These are phyloP conservation scores for Coecobrya sp. DNA, from an alignment of 2,888 invertebrate species.

Conservation along the genomic window DNA sequence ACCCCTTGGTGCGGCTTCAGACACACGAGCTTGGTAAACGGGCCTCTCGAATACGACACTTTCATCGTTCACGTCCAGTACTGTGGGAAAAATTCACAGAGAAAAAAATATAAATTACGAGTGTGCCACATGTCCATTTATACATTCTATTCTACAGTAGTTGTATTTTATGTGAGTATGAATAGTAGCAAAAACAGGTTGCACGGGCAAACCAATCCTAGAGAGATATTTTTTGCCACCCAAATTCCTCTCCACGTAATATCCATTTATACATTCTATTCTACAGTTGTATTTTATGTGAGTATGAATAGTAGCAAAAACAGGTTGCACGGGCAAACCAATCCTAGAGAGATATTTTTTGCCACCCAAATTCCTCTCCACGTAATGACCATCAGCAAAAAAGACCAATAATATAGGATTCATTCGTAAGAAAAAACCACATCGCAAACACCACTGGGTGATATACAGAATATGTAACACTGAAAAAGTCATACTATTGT, in stretches of 20 bases:
- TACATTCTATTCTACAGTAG: not conserved
- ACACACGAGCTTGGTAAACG: slow-evolving; percentile 93
- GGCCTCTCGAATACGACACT: slow-evolving; percentile 95
- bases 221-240: not conserved
- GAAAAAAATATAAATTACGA: not conserved
- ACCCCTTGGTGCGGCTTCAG: slow-evolving; percentile 94
- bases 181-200: not conserved
- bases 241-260: not conserved
- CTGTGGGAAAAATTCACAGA: slow-evolving; percentile 88
- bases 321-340: not conserved
- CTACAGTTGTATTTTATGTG: not conserved
- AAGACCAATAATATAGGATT: not conserved
- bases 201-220: not conserved
- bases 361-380: not conserved
- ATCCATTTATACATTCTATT: not conserved
- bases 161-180: not conserved
- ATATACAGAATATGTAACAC: too few species aligned
- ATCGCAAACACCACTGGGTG: too few species aligned
- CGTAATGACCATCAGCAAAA: not conserved
- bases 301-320: not conserved
- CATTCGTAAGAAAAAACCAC: not conserved
- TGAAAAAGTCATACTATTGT: too few species aligned
- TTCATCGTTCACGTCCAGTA: slow-evolving; percentile 97
- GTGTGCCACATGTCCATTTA: not conserved
- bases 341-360: not conserved